A percentile compares a stretch with the other conserved stretches of the same genome.
Evolutionary conservation across 2,797 vertebrate genomes (phyloP).

Genomic region (Phoxinus dragarum): DNA sequence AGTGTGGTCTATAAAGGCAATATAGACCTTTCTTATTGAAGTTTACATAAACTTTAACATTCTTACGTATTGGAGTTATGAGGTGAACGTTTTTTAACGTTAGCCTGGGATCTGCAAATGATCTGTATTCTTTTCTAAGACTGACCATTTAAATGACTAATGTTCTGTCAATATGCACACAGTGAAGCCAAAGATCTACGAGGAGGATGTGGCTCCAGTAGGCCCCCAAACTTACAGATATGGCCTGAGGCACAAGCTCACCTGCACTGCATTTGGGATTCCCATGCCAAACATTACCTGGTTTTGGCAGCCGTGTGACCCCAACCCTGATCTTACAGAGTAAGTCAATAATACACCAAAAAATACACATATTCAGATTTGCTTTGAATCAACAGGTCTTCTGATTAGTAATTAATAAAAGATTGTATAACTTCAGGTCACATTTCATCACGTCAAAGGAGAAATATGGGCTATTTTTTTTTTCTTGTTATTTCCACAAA

Average conservation of each 20-base stretch:
- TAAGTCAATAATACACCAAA: constrained; percentile 65
- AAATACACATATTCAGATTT: not conserved
- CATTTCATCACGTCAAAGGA: not conserved
- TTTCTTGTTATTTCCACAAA: not conserved
- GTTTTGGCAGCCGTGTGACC: constrained; percentile 81
- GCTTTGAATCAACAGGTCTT: not conserved
- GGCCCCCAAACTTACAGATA: constrained; percentile 71
- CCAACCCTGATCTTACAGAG: constrained; percentile 57
- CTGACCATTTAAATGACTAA: constrained; percentile 1
- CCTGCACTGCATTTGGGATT: constrained; percentile 81
- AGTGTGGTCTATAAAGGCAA: not conserved
- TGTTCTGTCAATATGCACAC: constrained; percentile 48
- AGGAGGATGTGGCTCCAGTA: constrained; percentile 75
- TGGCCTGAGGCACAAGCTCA: constrained; percentile 76
- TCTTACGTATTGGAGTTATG: constrained; percentile 29
- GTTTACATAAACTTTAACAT: not conserved
- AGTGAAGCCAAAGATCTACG: constrained; percentile 88
- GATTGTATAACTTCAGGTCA: not conserved
- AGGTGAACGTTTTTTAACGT: constrained; percentile 16
- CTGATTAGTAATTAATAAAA: not conserved
- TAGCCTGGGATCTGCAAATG: constrained; percentile 2
- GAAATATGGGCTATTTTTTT: not conserved
- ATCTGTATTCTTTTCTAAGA: constrained; percentile 7
- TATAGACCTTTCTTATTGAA: not conserved
- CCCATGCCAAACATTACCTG: constrained; percentile 82